These are phyloP conservation scores for Drosophila affinis DNA, from an alignment of 2,888 invertebrate species.

Conservation along the genomic window DNA sequence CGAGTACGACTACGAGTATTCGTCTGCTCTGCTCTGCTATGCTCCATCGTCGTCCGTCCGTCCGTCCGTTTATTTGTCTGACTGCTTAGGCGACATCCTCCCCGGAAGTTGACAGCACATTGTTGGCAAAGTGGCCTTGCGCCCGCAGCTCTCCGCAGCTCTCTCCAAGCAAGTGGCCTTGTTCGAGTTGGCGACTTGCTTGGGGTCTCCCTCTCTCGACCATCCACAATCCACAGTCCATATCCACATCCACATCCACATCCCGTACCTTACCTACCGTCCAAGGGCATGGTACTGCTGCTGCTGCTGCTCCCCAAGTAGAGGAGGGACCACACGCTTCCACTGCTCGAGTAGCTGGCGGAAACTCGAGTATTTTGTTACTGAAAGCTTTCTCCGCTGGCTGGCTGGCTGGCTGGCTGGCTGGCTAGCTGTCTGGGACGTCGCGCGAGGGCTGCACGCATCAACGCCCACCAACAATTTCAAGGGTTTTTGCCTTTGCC, in stretches of 20 bases:
- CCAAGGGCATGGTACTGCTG: background rate
- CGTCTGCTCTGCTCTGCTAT: slow-evolving; percentile 11
- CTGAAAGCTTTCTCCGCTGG: slow-evolving; percentile 73
- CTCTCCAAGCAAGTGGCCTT: slow-evolving; percentile 58
- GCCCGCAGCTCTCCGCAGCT: slow-evolving; percentile 12
- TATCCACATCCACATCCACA: background rate
- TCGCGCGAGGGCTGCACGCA: slow-evolving; percentile 80
- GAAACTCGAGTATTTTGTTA: slow-evolving; percentile 77
- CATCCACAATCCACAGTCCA: background rate
- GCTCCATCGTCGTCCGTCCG: slow-evolving; percentile 15
- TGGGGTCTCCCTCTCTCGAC: background rate
- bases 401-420: slow-evolving; percentile 4
- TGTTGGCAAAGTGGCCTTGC: slow-evolving; percentile 72
- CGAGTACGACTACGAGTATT: slow-evolving; percentile 15
- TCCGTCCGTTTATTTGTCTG: slow-evolving; percentile 69
- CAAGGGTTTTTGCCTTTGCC: slow-evolving; percentile 71
- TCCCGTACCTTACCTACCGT: background rate
- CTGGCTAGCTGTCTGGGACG: background rate
- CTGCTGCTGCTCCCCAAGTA: background rate
- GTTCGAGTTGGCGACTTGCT: slow-evolving; percentile 64
- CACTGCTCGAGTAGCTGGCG: slow-evolving; percentile 52
- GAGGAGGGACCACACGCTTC: slow-evolving; percentile 1
- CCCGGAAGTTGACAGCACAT: slow-evolving; percentile 81
- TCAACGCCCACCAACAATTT: slow-evolving; percentile 82
- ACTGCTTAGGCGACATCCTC: slow-evolving; percentile 74